A percentile compares a stretch with the other conserved stretches of the same genome.
Evolutionary conservation across 2,888 invertebrate species (phyloP).

Genomic region (Gryllus longicercus): DNA sequence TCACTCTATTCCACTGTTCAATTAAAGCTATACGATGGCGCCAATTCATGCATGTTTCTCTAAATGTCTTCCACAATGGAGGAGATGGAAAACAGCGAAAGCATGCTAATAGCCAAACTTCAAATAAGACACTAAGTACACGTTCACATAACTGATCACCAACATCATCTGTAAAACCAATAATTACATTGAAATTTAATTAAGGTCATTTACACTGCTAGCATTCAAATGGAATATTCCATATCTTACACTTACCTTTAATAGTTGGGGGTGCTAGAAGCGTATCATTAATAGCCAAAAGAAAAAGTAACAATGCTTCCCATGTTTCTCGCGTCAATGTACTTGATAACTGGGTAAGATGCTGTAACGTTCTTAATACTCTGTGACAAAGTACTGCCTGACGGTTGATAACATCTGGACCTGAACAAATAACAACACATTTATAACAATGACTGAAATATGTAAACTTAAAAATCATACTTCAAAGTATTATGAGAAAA

Average conservation of each 20-base stretch:
- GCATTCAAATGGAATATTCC: not conserved
- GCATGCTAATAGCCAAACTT: conserved; percentile 77
- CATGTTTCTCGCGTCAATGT: conserved; percentile 82
- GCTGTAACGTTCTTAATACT: conserved; percentile 79
- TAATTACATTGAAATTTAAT: not conserved
- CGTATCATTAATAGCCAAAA: conserved; percentile 87
- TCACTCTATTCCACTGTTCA: conserved; percentile 93
- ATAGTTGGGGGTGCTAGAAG: conserved; percentile 88
- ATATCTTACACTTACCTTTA: conserved; percentile 53
- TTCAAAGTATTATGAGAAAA: not conserved
- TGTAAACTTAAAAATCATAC: conserved; percentile 39
- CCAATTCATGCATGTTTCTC: conserved; percentile 91
- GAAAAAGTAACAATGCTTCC: conserved; percentile 81
- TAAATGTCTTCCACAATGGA: conserved; percentile 90
- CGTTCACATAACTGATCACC: conserved; percentile 92
- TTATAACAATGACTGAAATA: not conserved
- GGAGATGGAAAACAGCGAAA: conserved; percentile 88
- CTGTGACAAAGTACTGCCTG: conserved; percentile 92
- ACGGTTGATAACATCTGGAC: conserved; percentile 83
- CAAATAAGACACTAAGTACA: conserved; percentile 88
- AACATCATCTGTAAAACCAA: conserved; percentile 67
- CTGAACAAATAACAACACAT: conserved; percentile 48
- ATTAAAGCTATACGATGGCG: conserved; percentile 88
- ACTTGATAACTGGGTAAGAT: conserved; percentile 71
- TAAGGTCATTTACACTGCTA: not conserved